These are phyloP conservation scores for Crotalus adamanteus DNA, from an alignment of 2,797 vertebrate genomes.

Conservation along the genomic window DNA sequence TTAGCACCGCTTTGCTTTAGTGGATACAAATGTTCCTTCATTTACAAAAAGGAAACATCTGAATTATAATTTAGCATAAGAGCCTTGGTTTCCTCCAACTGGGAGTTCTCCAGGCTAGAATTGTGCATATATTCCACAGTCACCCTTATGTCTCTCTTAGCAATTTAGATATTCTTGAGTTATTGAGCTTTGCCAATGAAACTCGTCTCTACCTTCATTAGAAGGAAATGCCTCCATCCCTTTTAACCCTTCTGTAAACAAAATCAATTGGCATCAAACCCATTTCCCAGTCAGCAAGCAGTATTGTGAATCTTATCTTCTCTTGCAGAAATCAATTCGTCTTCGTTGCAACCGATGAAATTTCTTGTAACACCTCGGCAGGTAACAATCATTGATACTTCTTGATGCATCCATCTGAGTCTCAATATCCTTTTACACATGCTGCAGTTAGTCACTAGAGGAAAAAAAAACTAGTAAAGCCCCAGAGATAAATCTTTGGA, in stretches of 20 bases:
- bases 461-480: conserved; percentile 60
- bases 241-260: conserved; percentile 75
- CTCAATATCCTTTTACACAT: conserved; percentile 80
- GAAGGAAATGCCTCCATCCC: conserved; percentile 67
- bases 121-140: conserved; percentile 68
- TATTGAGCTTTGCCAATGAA: conserved; percentile 54
- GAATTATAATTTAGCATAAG: conserved; percentile 56
- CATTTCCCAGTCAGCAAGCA: conserved; percentile 85
- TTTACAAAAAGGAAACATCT: conserved; percentile 45
- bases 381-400: conserved; percentile 90
- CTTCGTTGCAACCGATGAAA: conserved; percentile 96
- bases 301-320: conserved; percentile 96
- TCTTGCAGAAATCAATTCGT: conserved; percentile 96
- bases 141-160: conserved; percentile 71
- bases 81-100: conserved; percentile 64
- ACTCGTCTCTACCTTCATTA: conserved; percentile 73
- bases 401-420: conserved; percentile 82
- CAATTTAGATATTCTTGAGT: conserved; percentile 67
- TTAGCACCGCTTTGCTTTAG: conserved; percentile 45
- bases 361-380: conserved; percentile 96
- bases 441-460: conserved; percentile 74
- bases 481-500: conserved; percentile 58
- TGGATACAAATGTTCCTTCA: conserved; percentile 46
- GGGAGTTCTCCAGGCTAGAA: conserved; percentile 63
- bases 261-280: conserved; percentile 78